phyloP scores from a whole-genome alignment of 2,113 vertebrate genomes.

The Oreochromis aureus region DNA sequence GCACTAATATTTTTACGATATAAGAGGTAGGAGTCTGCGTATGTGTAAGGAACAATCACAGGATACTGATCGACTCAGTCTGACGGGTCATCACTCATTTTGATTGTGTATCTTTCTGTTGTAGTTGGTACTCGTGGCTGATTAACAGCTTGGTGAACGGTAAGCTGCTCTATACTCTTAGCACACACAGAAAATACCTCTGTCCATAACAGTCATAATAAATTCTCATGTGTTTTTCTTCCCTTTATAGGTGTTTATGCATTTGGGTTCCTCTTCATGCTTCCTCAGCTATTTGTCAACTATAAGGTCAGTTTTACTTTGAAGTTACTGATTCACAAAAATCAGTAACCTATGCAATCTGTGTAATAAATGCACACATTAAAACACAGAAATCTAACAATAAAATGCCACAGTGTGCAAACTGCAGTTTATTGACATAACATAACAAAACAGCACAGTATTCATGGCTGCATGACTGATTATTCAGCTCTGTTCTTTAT shows the following conservation, averaged over 20 bases:
- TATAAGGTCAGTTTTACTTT: constrained; percentile 82
- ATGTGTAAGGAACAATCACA: background rate
- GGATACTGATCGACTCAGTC: background rate
- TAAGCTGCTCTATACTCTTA: constrained; percentile 51
- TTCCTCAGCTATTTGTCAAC: constrained; percentile 97
- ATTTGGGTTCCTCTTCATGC: constrained; percentile 98
- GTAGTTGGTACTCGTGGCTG: constrained; percentile 97
- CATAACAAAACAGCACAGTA: background rate
- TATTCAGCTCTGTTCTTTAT: constrained; percentile 29
- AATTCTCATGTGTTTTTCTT: background rate
- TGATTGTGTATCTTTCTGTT: background rate
- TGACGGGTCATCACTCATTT: background rate
- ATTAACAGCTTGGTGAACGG: constrained; percentile 98
- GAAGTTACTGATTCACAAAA: background rate
- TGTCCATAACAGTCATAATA: background rate
- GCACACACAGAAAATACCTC: background rate
- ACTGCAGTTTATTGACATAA: background rate
- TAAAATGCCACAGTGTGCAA: background rate
- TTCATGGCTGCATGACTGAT: background rate
- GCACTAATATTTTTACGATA: constrained; percentile 90
- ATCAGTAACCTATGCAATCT: fast-evolving
- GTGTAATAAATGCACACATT: background rate
- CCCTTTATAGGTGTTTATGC: constrained; percentile 81
- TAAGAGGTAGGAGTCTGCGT: constrained; percentile 79
- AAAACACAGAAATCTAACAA: background rate